phyloP scores from a whole-genome alignment of 1,140 invertebrate genomes.

The Bathynomus jamesi region DNA sequence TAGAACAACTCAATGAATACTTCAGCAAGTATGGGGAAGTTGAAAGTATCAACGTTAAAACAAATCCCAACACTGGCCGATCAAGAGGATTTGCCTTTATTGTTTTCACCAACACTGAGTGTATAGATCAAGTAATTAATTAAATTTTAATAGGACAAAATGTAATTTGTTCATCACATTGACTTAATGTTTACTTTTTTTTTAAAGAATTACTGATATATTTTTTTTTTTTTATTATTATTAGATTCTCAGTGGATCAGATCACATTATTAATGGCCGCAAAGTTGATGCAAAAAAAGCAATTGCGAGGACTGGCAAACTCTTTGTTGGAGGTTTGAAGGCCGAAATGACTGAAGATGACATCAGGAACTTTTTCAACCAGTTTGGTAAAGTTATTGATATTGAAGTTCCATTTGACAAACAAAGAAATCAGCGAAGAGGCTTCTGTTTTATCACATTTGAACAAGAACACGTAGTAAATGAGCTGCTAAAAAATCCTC shows the following conservation, averaged over 20 bases:
- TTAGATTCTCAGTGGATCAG: slow-evolving; percentile 60
- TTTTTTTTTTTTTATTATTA: no score
- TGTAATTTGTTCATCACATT: neutral
- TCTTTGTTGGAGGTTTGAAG: slow-evolving; percentile 87
- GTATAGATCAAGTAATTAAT: slow-evolving; percentile 73
- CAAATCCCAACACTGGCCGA: slow-evolving; percentile 78
- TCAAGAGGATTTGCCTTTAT: slow-evolving; percentile 92
- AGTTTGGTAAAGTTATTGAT: slow-evolving; percentile 83
- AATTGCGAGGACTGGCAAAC: slow-evolving; percentile 84
- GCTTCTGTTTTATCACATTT: slow-evolving; percentile 91
- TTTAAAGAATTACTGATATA: neutral
- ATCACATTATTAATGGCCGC: slow-evolving; percentile 86
- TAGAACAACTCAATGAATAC: slow-evolving; percentile 87
- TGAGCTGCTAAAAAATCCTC: slow-evolving; percentile 77
- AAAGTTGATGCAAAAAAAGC: slow-evolving; percentile 93
- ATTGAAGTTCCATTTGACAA: slow-evolving; percentile 95
- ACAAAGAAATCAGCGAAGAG: slow-evolving; percentile 88
- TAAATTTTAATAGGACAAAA: neutral
- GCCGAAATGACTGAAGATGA: slow-evolving; percentile 84
- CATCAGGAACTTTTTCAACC: slow-evolving; percentile 79
- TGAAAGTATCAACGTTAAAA: slow-evolving; percentile 88
- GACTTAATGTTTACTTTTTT: neutral
- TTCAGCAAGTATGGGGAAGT: slow-evolving; percentile 83
- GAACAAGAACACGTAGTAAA: slow-evolving; percentile 87
- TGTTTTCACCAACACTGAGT: slow-evolving; percentile 78